phyloP scores from a whole-genome alignment of 2,797 vertebrate species.

The Platyrinchus mystaceus region DNA sequence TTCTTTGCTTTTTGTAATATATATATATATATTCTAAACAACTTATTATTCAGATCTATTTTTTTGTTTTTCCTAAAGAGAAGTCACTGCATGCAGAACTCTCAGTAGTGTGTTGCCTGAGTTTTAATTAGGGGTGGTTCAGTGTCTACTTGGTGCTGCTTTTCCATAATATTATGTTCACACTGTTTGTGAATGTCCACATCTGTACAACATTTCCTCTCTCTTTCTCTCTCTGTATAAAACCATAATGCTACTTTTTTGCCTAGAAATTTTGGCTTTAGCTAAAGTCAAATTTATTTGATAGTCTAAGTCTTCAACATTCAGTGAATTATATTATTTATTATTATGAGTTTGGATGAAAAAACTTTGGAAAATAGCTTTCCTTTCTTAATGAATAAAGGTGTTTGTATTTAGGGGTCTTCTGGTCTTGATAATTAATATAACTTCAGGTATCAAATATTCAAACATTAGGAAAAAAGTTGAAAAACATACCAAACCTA shows the following conservation, averaged over 20 bases:
- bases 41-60: neutral
- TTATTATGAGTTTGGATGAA: neutral
- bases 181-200: neutral
- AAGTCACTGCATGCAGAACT: neutral
- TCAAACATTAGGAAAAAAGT: neutral
- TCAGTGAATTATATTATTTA: neutral
- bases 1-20: neutral
- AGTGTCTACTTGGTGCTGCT: neutral
- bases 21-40: neutral
- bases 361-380: neutral
- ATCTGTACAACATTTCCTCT: neutral
- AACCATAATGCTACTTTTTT: neutral
- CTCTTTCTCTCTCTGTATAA: neutral
- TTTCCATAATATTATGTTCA: neutral
- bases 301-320: neutral
- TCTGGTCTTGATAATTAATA: neutral
- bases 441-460: neutral
- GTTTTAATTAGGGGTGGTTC: neutral
- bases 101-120: neutral
- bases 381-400: neutral
- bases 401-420: neutral
- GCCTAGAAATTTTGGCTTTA: neutral
- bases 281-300: neutral
- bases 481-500: neutral
- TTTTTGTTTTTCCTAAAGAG: neutral